Conservation (phyloP, 2,113 vertebrate genomes). For the Electrona antarctica region DNA sequence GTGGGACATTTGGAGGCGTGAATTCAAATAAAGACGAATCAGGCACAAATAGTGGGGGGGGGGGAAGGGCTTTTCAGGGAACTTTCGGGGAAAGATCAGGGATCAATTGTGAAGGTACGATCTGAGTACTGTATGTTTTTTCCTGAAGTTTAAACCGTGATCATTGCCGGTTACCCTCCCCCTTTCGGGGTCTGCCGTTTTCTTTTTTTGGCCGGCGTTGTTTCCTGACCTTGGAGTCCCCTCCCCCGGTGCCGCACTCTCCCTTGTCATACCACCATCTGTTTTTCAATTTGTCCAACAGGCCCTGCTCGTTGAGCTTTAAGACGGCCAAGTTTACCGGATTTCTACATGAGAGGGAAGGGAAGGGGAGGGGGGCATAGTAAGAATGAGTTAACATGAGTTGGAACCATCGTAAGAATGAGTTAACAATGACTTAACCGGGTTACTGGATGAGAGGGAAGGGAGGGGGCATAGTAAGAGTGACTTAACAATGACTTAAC, state of each 20-base stretch:
- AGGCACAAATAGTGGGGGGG: not conserved
- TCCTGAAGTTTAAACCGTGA: not conserved
- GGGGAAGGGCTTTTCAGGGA: not conserved
- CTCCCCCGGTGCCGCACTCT: conserved; percentile 99
- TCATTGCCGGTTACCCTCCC: conserved; percentile 91
- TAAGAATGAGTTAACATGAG: no score
- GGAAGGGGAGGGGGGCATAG: conserved; percentile 9
- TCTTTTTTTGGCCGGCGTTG: conserved; percentile 81
- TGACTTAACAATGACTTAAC: no score
- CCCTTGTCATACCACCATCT: conserved; percentile 99
- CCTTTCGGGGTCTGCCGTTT: conserved; percentile 38
- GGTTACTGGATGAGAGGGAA: no score
- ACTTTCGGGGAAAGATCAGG: not conserved
- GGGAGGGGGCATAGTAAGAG: no score
- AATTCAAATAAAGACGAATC: no score
- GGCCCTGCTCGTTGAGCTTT: conserved; percentile 99
- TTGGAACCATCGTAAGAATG: no score
- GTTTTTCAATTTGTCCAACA: conserved; percentile 99
- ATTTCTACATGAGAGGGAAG: conserved; percentile 88
- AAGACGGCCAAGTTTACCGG: conserved; percentile 99
- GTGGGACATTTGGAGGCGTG: no score
- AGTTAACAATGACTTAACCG: no score
- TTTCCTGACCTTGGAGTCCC: conserved; percentile 99
- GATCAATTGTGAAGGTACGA: not conserved
- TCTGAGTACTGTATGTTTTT: conserved; percentile 34